Evolutionary conservation across 2,888 invertebrate genomes (phyloP).

Genomic region (Mimachlamys varia): DNA sequence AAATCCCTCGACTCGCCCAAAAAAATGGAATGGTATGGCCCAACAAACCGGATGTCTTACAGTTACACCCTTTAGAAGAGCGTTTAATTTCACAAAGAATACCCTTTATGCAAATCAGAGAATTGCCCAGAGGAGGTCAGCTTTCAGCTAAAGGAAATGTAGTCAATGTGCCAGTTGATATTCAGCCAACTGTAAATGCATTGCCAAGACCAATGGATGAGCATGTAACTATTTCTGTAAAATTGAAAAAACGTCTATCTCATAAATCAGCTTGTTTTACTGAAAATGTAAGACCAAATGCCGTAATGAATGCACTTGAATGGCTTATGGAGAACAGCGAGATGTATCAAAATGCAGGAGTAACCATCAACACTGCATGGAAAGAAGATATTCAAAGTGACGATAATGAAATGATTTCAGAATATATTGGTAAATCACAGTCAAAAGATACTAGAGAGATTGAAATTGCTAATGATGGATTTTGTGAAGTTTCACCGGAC

Average conservation of each 20-base stretch:
- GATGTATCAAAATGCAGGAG: slow-evolving; percentile 50
- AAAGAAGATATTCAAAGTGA: slow-evolving; percentile 41
- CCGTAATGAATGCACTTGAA: slow-evolving; percentile 51
- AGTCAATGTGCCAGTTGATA: slow-evolving; percentile 62
- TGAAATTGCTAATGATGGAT: slow-evolving; percentile 17
- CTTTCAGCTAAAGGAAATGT: slow-evolving; percentile 57
- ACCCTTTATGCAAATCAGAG: slow-evolving; percentile 55
- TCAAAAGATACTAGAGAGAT: slow-evolving; percentile 6
- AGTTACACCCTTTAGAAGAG: slow-evolving; percentile 56
- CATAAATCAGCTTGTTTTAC: slow-evolving; percentile 51
- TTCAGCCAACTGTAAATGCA: slow-evolving; percentile 51
- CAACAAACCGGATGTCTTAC: slow-evolving; percentile 52
- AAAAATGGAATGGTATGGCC: slow-evolving; percentile 56
- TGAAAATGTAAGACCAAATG: slow-evolving; percentile 56
- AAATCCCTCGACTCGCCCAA: slow-evolving; percentile 51
- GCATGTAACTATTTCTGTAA: slow-evolving; percentile 54
- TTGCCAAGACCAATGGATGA: slow-evolving; percentile 53
- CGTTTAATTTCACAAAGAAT: slow-evolving; percentile 56
- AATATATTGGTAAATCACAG: slow-evolving; percentile 31
- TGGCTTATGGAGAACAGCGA: slow-evolving; percentile 53
- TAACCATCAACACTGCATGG: slow-evolving; percentile 46
- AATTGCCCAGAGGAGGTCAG: slow-evolving; percentile 56
- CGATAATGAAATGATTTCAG: slow-evolving; percentile 32
- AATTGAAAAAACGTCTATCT: slow-evolving; percentile 57
- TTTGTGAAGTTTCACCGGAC: slow-evolving; percentile 37